Base-by-base conservation (phyloP, 2,888 invertebrate species). In the Beris morrisii region DNA sequence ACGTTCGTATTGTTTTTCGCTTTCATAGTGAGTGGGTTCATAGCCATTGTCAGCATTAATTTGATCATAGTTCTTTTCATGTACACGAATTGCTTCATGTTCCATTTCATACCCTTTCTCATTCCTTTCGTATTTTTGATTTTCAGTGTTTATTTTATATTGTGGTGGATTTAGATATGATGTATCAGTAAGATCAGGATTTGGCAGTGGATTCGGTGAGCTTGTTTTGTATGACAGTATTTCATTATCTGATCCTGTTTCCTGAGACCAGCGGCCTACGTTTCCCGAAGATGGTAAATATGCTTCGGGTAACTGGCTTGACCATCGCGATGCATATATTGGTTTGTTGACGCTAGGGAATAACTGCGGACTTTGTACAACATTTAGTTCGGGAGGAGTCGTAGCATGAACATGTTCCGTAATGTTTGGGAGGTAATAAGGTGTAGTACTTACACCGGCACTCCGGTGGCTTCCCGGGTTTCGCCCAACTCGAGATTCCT, bases 211-310 rank as follows among this genome's bases (percentile, higher is more conserved):
- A 73, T 91, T 88, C 0, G 91, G 90, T 43, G 87, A 87, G 66
- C 82, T 84, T 1, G 83, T 86, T 74, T 85, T 85, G 73, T 84
- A 79, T 2, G 79, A 78, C 65, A 84, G 85, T 43, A 86, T 85
- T 73, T 91, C 91, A 74, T 87, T 89, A 75, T 91, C 92, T 0
- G 91, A 90, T 6, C 87, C 89, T 0, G 91, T 90, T 71, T 90
- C 90, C 66, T 89, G 90, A 0, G 91, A 90, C 92, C 92, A 91
- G 44, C 90, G 85, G 15, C 88, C 85, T 52, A 80, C 76, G 65
- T 66, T 83, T 48, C 83, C 81, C 22, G 84, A 79, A 64, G 82
- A 81, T 6, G 85, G 83, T 50, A 87, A 74, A 73, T 87, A 88
- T 0, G 86, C 82, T 74, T 88, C 88, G 0, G 88, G 87, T 55